A percentile compares a stretch with the other conserved stretches of the same genome.
These are phyloP conservation scores for Orussus abietinus DNA, from an alignment of 1,140 invertebrate genomes.

Conservation along the genomic window DNA sequence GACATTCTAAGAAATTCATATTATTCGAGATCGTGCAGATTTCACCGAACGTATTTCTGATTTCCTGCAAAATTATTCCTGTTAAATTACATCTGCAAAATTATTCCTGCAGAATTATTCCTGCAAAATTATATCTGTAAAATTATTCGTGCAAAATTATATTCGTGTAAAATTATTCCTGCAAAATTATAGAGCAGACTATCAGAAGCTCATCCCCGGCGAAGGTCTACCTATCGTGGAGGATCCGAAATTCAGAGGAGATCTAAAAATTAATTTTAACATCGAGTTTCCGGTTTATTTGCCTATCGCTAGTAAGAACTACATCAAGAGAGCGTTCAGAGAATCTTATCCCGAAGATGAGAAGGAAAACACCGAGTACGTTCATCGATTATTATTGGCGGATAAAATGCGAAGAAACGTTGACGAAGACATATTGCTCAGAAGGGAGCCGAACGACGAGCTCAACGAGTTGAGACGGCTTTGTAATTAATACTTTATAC, in stretches of 20 bases:
- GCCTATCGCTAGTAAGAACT: slow-evolving; percentile 47
- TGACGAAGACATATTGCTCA: slow-evolving; percentile 22
- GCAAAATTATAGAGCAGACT: slow-evolving; percentile 59
- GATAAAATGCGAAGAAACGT: slow-evolving; percentile 44
- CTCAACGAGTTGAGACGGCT: neutral
- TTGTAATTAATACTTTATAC: too few species aligned
- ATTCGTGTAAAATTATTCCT: too few species aligned
- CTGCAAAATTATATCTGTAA: too few species aligned
- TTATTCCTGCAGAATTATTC: too few species aligned
- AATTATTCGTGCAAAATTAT: slow-evolving; percentile 5
- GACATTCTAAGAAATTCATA: neutral
- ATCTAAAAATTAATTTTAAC: slow-evolving; percentile 57
- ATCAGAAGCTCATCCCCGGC: slow-evolving; percentile 57
- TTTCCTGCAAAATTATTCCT: too few species aligned
- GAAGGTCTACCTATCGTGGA: slow-evolving; percentile 63
- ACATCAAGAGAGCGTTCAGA: slow-evolving; percentile 50
- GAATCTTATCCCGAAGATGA: slow-evolving; percentile 23
- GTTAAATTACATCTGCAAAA: too few species aligned
- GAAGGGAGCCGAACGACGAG: slow-evolving; percentile 15
- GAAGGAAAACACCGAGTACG: slow-evolving; percentile 33
- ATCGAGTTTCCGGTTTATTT: slow-evolving; percentile 58
- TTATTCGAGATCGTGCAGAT: too few species aligned
- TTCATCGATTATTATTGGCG: slow-evolving; percentile 48
- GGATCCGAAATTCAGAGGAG: slow-evolving; percentile 49
- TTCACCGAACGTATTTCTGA: too few species aligned